Base-by-base conservation (phyloP, 2,797 vertebrate species). In the Lepilemur septentrionalis region DNA sequence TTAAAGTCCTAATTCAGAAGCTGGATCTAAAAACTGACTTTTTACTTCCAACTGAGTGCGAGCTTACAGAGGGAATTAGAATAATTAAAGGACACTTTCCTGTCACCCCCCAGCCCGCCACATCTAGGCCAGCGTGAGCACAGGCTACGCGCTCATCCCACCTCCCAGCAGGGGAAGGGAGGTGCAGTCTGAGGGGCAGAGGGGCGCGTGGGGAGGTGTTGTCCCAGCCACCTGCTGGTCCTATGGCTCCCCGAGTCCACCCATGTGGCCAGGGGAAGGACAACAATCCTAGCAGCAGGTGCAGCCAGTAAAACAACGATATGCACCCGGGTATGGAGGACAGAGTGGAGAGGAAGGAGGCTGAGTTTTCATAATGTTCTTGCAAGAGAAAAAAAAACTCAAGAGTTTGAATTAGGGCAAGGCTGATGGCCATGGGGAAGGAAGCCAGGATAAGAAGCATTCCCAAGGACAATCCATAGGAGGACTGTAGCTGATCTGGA, bases 181-280 rank as follows among this genome's bases (percentile, higher is more conserved):
- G 3, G 32, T n/a, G 0, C 32, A 61, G 0, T 20, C 13, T 30
- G 57, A 11, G 10, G 52, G 9, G 15, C 14, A 35, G 1, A 59
- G 30, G 25, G 22, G 30, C 0, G 0, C 9, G 1, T 0, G 14
- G 30, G 2, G 0, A 23, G 59, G 4, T 4, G 0, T 15, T 43
- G 23, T 65, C 50, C 67, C 67, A 90, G 41, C 32, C 65, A 20
- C 9, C 12, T 8, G 9, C 28, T 5, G 11, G 20, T 14, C 38
- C 17, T 30, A 0, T 35, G 50, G 35, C 2, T 25, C 32, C 12
- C 5, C 1, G 0, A 18, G 23, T 35, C 59, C 48, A 75, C 59
- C 48, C 38, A 38, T 12, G 73, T 50, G 52, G 17, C 7, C 14
- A 28, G 5, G 20, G 13, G 20, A 61, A 85, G 12, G 70, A 61